A percentile compares a stretch with the other conserved stretches of the same genome.
Evolutionary conservation across 2,797 vertebrate genomes (phyloP).

Genomic region (Pogoniulus pusillus): DNA sequence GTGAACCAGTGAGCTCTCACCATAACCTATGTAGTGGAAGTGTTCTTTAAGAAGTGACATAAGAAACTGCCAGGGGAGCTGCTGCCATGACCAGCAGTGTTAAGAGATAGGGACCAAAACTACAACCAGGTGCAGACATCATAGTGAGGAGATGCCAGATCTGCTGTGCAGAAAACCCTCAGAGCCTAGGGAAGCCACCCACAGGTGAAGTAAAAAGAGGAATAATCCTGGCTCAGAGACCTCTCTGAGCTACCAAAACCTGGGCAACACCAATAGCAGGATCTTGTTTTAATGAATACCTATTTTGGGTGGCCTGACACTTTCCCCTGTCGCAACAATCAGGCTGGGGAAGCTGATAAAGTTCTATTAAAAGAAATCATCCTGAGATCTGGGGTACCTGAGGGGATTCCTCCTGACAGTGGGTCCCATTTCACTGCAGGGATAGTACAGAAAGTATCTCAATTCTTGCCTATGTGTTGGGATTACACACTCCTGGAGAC

Average conservation of each 20-base stretch:
- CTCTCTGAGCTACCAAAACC: neutral
- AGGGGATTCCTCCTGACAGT: neutral
- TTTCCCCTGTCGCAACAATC: neutral
- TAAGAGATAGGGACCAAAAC: neutral
- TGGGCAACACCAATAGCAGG: neutral
- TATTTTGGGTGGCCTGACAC: neutral
- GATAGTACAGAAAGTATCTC: neutral
- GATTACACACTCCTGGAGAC: too few relatives aligned
- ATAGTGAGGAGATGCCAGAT: neutral
- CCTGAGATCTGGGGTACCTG: too few relatives aligned
- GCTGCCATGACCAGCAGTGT: neutral
- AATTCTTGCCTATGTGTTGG: too few relatives aligned
- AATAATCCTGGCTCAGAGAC: neutral
- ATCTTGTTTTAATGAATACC: neutral
- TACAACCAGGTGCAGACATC: neutral
- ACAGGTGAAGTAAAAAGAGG: neutral
- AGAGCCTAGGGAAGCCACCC: neutral
- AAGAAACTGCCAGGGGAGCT: neutral
- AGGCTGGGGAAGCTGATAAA: neutral
- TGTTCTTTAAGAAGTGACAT: neutral
- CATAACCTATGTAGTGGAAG: neutral
- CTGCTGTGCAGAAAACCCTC: neutral
- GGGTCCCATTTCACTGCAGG: neutral
- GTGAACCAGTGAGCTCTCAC: neutral
- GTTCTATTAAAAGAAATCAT: neutral